Evolutionary conservation across 2,113 vertebrate species (phyloP).

Genomic region (Siniperca knerii): DNA sequence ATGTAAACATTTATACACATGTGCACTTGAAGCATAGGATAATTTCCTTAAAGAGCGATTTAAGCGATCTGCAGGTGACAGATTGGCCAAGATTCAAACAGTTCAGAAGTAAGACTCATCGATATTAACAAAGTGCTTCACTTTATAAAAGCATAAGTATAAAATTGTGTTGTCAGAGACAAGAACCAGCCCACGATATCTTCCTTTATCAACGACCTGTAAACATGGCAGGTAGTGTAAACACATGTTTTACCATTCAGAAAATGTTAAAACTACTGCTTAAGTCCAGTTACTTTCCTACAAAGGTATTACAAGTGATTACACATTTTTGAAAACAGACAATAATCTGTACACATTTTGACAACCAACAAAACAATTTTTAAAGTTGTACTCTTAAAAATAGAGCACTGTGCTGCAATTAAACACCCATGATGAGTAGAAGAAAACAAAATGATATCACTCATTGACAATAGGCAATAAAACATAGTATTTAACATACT

Average conservation of each 20-base stretch:
- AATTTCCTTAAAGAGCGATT: constrained; percentile 59
- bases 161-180: constrained; percentile 77
- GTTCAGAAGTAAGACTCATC: constrained; percentile 81
- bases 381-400: constrained; percentile 73
- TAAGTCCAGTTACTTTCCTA: constrained; percentile 51
- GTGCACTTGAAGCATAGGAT: constrained; percentile 73
- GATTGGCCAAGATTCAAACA: constrained; percentile 70
- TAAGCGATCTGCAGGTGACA: constrained; percentile 63
- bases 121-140: constrained; percentile 81
- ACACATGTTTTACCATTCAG: constrained; percentile 69
- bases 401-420: constrained; percentile 63
- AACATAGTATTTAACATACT: constrained; percentile 19
- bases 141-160: constrained; percentile 79
- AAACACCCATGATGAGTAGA: constrained; percentile 58
- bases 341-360: constrained; percentile 64
- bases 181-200: constrained; percentile 62
- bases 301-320: constrained; percentile 59
- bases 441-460: constrained; percentile 40
- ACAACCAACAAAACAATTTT: constrained; percentile 45
- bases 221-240: constrained; percentile 81
- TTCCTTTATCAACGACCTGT: constrained; percentile 70
- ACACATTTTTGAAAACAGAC: constrained; percentile 48
- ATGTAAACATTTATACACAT: constrained; percentile 84
- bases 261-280: constrained; percentile 53
- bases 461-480: constrained; percentile 46